Evolutionary conservation across 1,140 invertebrate species (phyloP), one percentile per base, ranked within the genome.

Genomic region (Gyrodactylus salaris): DNA sequence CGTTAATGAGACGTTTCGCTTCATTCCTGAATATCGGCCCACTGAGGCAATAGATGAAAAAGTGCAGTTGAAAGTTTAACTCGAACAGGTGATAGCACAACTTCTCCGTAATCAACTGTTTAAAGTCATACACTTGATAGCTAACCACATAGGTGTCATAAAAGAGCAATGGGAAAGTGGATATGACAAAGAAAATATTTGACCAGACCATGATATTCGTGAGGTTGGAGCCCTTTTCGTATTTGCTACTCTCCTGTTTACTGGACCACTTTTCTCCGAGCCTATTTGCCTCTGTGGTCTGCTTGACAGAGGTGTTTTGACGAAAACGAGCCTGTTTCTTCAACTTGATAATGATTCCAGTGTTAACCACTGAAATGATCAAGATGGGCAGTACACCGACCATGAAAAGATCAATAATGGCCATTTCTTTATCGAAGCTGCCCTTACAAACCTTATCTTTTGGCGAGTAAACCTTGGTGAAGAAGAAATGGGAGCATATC

Each of bases 131-230:
- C 34, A 16, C n/a, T 54, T 16, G n/a, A 16, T 16, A 54, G 7
- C n/a, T n/a, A 71, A 71, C 21, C 25, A 24, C 20, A 25, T 25
- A 23, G 20, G 68, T 68, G 20, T 68, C 68, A 69, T 68, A 69
- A 1, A 73, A 20, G 20, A 73, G 26, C 21, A 68, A 54, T 1
- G 72, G 72, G 21, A 26, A 23, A 1, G 26, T 68, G 23, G 72
- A 27, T 2, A 73, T 1, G 20, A 73, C 25, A 26, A 21, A 73
- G 26, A 73, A 73, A 16, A 73, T 34, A 69, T 27, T 73, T 69
- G 72, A 26, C 25, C 72, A 73, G 20, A 73, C 20, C 26, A 73
- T 20, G 26, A 73, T 73, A 20, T 69, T 22, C 1, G 72, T 73
- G 1, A 73, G 72, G 26, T 73, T 73, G 1, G 22, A n/a, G 25